Evolutionary conservation across 2,113 vertebrate species (phyloP).

Genomic region (Astur gentilis): DNA sequence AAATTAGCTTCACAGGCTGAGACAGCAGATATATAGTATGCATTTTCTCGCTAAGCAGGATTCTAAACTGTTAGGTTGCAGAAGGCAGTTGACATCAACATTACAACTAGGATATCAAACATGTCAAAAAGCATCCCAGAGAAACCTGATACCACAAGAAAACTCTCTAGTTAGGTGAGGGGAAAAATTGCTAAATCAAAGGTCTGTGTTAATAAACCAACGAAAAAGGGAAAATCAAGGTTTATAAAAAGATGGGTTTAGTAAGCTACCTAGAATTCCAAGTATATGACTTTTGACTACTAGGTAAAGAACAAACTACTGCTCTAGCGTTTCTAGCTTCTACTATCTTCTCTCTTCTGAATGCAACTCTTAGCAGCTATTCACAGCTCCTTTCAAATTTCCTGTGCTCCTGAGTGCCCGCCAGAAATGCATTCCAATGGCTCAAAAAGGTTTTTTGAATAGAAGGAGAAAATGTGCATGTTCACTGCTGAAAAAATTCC

Average conservation of each 20-base stretch:
- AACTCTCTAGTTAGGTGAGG: neutral
- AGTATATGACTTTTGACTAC: neutral
- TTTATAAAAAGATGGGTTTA: neutral
- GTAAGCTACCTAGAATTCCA: neutral
- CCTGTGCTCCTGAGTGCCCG: slow-evolving; percentile 16
- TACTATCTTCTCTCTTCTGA: neutral
- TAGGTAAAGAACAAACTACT: neutral
- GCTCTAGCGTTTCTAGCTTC: neutral
- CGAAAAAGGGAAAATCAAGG: neutral
- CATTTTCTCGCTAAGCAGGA: neutral
- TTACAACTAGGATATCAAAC: neutral
- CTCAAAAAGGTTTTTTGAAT: neutral
- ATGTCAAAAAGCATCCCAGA: neutral
- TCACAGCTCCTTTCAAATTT: slow-evolving; percentile 45
- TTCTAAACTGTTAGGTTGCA: neutral
- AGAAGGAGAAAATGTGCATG: neutral
- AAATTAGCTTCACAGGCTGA: neutral
- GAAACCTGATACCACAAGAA: neutral
- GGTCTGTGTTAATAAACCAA: neutral
- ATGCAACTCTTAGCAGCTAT: slow-evolving; percentile 9
- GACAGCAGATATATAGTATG: neutral
- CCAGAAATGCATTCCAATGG: slow-evolving; percentile 44
- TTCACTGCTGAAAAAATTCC: neutral
- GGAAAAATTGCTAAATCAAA: neutral
- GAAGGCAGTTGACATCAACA: neutral